These are phyloP conservation scores for Drosophila atripex DNA, from an alignment of 2,888 invertebrate genomes.

Conservation along the genomic window DNA sequence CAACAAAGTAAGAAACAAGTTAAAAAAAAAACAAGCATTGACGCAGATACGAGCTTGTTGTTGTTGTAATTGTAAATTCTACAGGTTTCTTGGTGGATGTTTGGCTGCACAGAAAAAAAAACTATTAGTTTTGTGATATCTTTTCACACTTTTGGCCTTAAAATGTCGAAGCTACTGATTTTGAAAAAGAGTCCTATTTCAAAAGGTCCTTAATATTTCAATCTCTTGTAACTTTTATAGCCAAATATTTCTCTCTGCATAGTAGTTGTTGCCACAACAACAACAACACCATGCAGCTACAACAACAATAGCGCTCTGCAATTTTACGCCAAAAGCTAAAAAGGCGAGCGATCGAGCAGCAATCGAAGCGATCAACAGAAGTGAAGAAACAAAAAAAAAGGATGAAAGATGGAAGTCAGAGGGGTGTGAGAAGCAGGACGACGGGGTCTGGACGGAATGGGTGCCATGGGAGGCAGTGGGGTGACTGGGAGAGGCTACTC, in stretches of 20 bases:
- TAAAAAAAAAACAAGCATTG: constrained; percentile 58
- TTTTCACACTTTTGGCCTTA: too few relatives aligned
- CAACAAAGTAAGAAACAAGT: constrained; percentile 4
- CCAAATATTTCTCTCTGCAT: constrained; percentile 31
- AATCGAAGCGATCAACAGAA: constrained; percentile 57
- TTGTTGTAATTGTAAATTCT: constrained; percentile 75
- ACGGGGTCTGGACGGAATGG: too few relatives aligned
- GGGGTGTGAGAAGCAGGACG: too few relatives aligned
- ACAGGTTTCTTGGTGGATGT: constrained; percentile 62
- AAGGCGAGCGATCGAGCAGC: constrained; percentile 66
- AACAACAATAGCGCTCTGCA: constrained; percentile 57
- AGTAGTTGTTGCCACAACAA: constrained; percentile 1
- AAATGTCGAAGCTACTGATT: constrained; percentile 9
- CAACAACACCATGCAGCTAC: constrained; percentile 35
- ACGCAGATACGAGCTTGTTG: constrained; percentile 63
- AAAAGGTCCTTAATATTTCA: neutral
- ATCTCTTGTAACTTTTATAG: neutral
- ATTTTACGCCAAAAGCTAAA: constrained; percentile 77
- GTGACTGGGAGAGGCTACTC: constrained; percentile 51
- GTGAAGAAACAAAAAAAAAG: constrained; percentile 15
- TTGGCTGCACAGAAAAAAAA: constrained; percentile 1
- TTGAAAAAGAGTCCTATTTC: too few relatives aligned
- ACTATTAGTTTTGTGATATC: constrained; percentile 3
- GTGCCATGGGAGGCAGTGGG: constrained; percentile 10
- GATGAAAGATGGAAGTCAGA: too few relatives aligned